Evolutionary conservation across 2,797 vertebrate species (phyloP).

Genomic region (Coregonus ussuriensis): DNA sequence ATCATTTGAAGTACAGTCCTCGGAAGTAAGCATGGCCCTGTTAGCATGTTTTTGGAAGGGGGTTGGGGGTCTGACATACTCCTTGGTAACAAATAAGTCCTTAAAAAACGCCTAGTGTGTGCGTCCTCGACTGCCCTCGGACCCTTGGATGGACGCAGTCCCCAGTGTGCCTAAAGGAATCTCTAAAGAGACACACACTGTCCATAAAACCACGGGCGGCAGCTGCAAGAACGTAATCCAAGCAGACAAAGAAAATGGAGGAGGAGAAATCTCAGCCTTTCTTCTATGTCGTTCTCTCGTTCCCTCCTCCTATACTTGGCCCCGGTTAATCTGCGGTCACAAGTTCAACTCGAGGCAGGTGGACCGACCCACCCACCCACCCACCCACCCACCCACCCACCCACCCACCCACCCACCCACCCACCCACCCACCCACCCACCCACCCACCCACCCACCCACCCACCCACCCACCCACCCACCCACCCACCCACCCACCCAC

Average conservation of each 20-base stretch:
- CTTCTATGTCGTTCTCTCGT: slow-evolving; percentile 69
- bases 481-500: no score
- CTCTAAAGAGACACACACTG: slow-evolving; percentile 67
- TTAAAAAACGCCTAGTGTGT: background rate
- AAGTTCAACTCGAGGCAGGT: slow-evolving; percentile 77
- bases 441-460: no score
- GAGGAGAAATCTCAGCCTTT: slow-evolving; percentile 72
- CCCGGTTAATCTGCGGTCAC: slow-evolving; percentile 75
- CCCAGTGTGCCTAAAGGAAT: slow-evolving; percentile 61
- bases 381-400: no score
- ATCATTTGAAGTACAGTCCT: background rate
- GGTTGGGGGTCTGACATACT: background rate
- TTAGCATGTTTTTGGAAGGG: background rate
- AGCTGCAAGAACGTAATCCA: slow-evolving; percentile 79
- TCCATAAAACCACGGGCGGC: slow-evolving; percentile 76
- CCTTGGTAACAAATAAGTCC: background rate
- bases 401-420: no score
- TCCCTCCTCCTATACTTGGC: slow-evolving; percentile 73
- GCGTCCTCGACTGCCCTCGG: background rate
- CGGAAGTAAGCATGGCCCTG: background rate
- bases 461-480: no score
- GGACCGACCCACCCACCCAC: slow-evolving; percentile 69
- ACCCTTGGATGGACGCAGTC: slow-evolving; percentile 22
- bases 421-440: no score
- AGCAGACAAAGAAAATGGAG: slow-evolving; percentile 70